Percentiles rank a stretch among this genome's conserved stretches.
phyloP scores from a whole-genome alignment of 2,888 invertebrate species.

The Euspilapteryx auroguttella region DNA sequence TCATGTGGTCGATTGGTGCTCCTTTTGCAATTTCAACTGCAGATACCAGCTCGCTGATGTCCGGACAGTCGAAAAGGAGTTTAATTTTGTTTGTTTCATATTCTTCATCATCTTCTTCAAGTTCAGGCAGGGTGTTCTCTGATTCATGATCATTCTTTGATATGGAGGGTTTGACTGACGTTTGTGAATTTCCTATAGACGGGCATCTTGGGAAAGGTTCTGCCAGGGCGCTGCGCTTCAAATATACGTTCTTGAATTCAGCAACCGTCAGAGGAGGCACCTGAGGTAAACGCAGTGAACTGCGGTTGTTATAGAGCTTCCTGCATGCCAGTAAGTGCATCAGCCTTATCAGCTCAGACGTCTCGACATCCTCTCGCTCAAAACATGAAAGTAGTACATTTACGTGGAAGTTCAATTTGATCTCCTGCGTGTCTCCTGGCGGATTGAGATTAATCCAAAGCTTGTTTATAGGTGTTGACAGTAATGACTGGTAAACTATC shows the following conservation, averaged over 20 bases:
- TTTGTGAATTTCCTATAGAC: conserved; percentile 7
- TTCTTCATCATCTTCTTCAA: conserved; percentile 9
- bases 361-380: conserved; percentile 34
- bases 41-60: conserved; percentile 41
- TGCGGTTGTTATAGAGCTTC: conserved; percentile 40
- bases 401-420: conserved; percentile 39
- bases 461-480: conserved; percentile 31
- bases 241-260: conserved; percentile 37
- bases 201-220: conserved; percentile 25
- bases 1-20: conserved; percentile 25
- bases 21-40: conserved; percentile 35
- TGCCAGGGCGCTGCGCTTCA: conserved; percentile 37
- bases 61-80: conserved; percentile 38
- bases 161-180: conserved; percentile 14
- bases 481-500: conserved; percentile 23
- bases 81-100: conserved; percentile 17
- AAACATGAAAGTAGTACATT: conserved; percentile 40
- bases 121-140: conserved; percentile 9
- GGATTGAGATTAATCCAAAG: conserved; percentile 23
- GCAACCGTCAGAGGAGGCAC: conserved; percentile 18
- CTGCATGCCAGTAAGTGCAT: conserved; percentile 37
- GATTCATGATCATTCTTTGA: conserved; percentile 17
- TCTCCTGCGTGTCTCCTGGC: conserved; percentile 22
- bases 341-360: conserved; percentile 29
- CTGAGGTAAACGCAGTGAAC: conserved; percentile 30